Evolutionary conservation across 2,797 vertebrate species (phyloP), one percentile per base, ranked within the genome.

Genomic region (Cyprinella venusta): DNA sequence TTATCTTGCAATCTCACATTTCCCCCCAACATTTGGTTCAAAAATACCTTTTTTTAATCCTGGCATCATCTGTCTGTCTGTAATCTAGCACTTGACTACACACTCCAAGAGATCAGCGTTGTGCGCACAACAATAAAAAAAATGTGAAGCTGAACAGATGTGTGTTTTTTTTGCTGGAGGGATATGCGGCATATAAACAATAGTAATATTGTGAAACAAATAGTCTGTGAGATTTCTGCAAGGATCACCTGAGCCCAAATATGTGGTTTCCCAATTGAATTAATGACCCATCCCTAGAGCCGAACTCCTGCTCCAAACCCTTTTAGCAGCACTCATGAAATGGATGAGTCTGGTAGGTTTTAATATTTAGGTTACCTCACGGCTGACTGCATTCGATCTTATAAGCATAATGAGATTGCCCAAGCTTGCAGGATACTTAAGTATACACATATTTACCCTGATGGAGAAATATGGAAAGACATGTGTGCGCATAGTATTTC

Each of bases 81-180:
- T 81, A 83, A 83, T 86, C 40, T 68, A 74, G 79, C 38, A 70
- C 71, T 71, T 24, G n/a, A 33, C 83, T 33, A 70, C 54, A 68
- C 30, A 48, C 65, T 61, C 48, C n/a, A 50, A 65, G 56, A 81
- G 80, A 81, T 81, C 71, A 82, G 79, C 7, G 13, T 70, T 45
- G 50, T 42, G 52, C n/a, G 21, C 79, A 77, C 65, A 70, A 74
- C 19, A 74, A 76, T 81, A 0, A 38, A 72, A 85, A 82, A 85
- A 83, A 79, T 0, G 21, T 54, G 65, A 52, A 61, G 77, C 48
- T 54, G 81, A 87, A 84, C 85, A 88, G 81, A 85, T 87, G 85
- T 84, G 83, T 30, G 33, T 18, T 71, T 80, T 45, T 15, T 52
- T 78, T 71, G 83, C 83, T 70, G 12, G 36, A 81, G 85, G 87